Percentiles rank a stretch among this genome's conserved stretches.
phyloP scores from a whole-genome alignment of 92 coral and sea anemone genomes.

The Diadumene lineata region DNA sequence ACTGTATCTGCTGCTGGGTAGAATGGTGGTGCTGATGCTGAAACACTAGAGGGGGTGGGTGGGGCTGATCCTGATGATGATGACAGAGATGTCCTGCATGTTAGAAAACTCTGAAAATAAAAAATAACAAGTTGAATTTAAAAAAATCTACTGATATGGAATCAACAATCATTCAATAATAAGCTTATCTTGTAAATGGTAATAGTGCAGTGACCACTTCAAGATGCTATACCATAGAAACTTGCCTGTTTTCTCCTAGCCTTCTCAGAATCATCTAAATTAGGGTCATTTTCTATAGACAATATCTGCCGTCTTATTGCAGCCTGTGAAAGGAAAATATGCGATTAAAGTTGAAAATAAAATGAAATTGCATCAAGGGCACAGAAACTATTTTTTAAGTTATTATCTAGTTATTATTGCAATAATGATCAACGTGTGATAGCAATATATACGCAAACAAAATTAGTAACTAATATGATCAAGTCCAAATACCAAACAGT shows the following conservation, averaged over 20 bases:
- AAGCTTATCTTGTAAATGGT: no score
- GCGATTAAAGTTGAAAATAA: not conserved
- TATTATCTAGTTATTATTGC: no score
- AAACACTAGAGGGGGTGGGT: conserved; percentile 80
- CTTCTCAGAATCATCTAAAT: conserved; percentile 87
- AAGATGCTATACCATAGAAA: not conserved
- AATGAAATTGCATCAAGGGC: no score
- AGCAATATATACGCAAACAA: no score
- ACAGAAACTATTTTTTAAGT: no score
- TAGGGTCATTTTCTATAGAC: conserved; percentile 96
- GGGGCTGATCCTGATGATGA: conserved; percentile 89
- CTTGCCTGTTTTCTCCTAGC: conserved; percentile 94
- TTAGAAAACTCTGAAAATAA: conserved; percentile 51
- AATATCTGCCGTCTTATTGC: conserved; percentile 85
- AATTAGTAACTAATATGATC: no score
- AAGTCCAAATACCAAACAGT: no score
- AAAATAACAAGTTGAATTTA: conserved; percentile 10
- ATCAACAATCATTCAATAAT: no score
- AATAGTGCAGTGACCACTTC: no score
- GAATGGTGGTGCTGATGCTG: conserved; percentile 92
- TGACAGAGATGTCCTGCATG: conserved; percentile 64
- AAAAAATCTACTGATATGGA: no score
- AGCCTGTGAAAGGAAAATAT: conserved; percentile 46
- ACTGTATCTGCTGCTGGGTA: conserved; percentile 99
- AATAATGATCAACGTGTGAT: no score